Evolutionary conservation across 2,113 vertebrate species (phyloP), one percentile per base, ranked within the genome.

Genomic region (Narcine bancroftii): DNA sequence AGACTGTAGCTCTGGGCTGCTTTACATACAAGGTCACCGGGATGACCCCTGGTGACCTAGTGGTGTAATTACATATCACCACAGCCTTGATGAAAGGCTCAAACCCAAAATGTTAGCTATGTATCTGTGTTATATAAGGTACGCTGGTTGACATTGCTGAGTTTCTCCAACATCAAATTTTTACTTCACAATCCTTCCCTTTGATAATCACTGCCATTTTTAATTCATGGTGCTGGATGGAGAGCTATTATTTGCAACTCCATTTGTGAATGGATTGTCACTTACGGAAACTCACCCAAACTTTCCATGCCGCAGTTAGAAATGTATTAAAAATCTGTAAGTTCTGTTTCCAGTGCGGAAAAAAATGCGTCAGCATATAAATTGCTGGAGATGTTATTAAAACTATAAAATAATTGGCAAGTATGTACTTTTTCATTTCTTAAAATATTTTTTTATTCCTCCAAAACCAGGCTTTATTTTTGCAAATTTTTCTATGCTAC

Each of bases 391-490:
- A 83, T 2, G 29, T 83, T 56, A 83, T 33, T 81, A 50, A 81
- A 81, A 33, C 19, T 53, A 6, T 66, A 45, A 91, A 91, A 69
- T 39, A n/a, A 65, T 47, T 91, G 89, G 63, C 89, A 91, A 66
- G 39, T 29, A 33, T 1, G 29, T 36, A 42, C 11, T 47, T 91
- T 33, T 47, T 42, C 42, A 69, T 91, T 91, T 69, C 89, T 26
- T 1, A 29, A 47, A 91, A 45, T 15, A 69, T 15, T 15, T 69
- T 91, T 91, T 91, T n/a, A n/a, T n/a, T n/a, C n/a, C n/a, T 65
- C 89, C 42, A 87, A 87, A 87, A 53, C 29, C 81, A 87, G 81
- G n/a, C 60, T 47, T 91, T 33, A 91, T 10, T 69, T 42, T 71
- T 91, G 89, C 42, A 91, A 24, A 47, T 69, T 69, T 91, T 91